Evolutionary conservation across 2,888 invertebrate genomes (phyloP).

Genomic region (Machimus rusticus): DNA sequence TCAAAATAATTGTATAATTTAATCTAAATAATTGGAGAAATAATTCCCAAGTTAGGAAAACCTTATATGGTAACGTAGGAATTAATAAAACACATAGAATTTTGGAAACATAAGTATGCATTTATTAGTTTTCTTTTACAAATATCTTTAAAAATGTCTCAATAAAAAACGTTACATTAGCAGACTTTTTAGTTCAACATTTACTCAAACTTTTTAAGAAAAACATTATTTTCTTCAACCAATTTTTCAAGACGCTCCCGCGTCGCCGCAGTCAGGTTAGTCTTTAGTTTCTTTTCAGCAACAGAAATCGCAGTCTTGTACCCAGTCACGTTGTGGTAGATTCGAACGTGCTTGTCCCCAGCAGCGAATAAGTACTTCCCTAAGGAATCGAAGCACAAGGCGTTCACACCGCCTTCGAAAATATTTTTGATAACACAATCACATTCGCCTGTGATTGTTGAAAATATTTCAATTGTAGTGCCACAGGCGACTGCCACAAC

Average conservation of each 20-base stretch:
- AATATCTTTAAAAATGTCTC: neutral
- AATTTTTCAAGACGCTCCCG: conserved; percentile 77
- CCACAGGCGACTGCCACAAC: conserved; percentile 76
- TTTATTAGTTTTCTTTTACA: neutral
- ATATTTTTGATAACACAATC: conserved; percentile 74
- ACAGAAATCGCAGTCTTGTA: conserved; percentile 65
- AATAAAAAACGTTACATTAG: neutral
- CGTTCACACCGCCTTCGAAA: conserved; percentile 73
- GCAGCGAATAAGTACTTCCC: conserved; percentile 77
- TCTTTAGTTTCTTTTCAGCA: conserved; percentile 65
- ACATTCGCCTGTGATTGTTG: conserved; percentile 70
- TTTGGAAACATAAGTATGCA: neutral
- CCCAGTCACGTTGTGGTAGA: conserved; percentile 82
- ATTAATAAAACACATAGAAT: neutral
- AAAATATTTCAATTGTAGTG: conserved; percentile 73
- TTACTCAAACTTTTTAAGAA: conserved; percentile 44
- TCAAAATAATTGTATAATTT: too few relatives aligned
- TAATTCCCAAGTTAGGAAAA: too few relatives aligned
- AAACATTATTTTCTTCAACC: conserved; percentile 68
- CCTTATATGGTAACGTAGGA: too few relatives aligned
- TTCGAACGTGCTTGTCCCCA: conserved; percentile 78
- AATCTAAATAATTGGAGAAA: too few relatives aligned
- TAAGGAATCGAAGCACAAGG: conserved; percentile 76
- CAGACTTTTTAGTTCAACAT: neutral
- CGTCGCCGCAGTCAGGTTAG: conserved; percentile 74